Percentiles rank a stretch among this genome's conserved stretches.
These are phyloP conservation scores for western clawed frog (Xenopus tropicalis) DNA, from an alignment of 2,113 vertebrate genomes.

Conservation along the genomic window DNA sequence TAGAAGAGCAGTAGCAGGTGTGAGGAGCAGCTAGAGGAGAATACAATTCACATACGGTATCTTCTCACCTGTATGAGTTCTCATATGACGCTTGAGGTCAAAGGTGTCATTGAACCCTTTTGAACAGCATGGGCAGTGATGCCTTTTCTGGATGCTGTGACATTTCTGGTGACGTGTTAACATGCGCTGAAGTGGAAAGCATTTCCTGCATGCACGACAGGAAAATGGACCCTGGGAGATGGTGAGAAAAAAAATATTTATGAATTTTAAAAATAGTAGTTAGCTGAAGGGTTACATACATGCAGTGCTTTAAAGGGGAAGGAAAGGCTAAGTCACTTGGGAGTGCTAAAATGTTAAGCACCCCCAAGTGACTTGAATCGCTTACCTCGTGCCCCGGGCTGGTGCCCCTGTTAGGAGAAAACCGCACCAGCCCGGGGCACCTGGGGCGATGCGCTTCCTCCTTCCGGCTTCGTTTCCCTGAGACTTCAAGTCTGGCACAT, in stretches of 20 bases:
- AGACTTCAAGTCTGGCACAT: no score
- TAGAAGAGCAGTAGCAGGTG: not conserved
- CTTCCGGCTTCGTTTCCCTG: no score
- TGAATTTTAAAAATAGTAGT: no score
- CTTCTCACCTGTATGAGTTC: slow-evolving; percentile 80
- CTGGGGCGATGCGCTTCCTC: no score
- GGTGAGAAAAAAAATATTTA: not conserved
- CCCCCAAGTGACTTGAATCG: no score
- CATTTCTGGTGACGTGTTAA: slow-evolving; percentile 84
- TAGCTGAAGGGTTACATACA: not conserved
- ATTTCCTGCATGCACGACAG: slow-evolving; percentile 77
- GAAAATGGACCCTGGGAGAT: slow-evolving; percentile 53
- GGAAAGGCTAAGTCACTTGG: no score
- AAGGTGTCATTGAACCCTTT: slow-evolving; percentile 91
- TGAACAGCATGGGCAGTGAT: slow-evolving; percentile 74
- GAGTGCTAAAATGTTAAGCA: no score
- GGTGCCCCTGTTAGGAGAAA: no score
- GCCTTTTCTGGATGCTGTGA: slow-evolving; percentile 78
- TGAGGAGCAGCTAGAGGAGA: not conserved
- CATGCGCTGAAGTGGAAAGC: slow-evolving; percentile 83
- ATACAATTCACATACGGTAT: not conserved
- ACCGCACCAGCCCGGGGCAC: no score
- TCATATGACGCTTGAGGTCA: slow-evolving; percentile 86
- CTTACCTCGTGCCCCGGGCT: no score
- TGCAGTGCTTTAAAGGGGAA: no score